These are phyloP conservation scores for Probaryconus sp. DNA, from an alignment of 1,140 invertebrate species.

Conservation along the genomic window DNA sequence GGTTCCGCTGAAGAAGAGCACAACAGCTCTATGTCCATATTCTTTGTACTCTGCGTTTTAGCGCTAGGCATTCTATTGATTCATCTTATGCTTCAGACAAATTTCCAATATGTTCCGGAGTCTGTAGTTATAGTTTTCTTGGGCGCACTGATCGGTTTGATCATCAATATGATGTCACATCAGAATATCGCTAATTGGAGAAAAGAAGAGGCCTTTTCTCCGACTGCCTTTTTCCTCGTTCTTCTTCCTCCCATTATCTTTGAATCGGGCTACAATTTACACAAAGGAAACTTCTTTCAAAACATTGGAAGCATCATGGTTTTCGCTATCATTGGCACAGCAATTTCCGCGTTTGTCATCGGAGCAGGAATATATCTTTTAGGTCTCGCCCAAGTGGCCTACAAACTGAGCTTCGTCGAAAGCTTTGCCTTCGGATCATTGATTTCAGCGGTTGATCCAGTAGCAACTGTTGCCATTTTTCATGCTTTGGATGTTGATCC, in stretches of 20 bases:
- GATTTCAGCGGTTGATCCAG: constrained; percentile 99
- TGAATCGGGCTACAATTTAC: constrained; percentile 98
- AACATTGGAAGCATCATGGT: constrained; percentile 96
- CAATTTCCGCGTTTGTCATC: constrained; percentile 95
- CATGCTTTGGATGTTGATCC: constrained; percentile 97
- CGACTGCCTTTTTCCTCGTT: constrained; percentile 97
- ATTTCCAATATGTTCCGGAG: constrained; percentile 97
- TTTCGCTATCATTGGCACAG: constrained; percentile 97
- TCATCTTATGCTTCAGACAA: constrained; percentile 95
- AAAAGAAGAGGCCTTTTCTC: constrained; percentile 97
- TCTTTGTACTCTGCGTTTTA: constrained; percentile 95
- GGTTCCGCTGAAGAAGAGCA: constrained; percentile 96
- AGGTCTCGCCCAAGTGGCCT: constrained; percentile 93
- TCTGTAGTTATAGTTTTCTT: constrained; percentile 98
- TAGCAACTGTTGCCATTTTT: constrained; percentile 98
- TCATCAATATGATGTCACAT: constrained; percentile 93
- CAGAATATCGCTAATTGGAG: constrained; percentile 95
- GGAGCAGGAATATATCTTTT: constrained; percentile 96
- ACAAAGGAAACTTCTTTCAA: constrained; percentile 99
- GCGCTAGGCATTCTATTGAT: constrained; percentile 95
- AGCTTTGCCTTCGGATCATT: constrained; percentile 99
- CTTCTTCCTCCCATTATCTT: constrained; percentile 99
- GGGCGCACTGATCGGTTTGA: constrained; percentile 93
- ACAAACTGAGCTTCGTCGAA: constrained; percentile 94
- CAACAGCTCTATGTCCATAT: constrained; percentile 97